Percentiles rank a stretch among this genome's conserved stretches.
phyloP scores from a whole-genome alignment of 1,140 invertebrate genomes.

The Drosophila gunungcola region DNA sequence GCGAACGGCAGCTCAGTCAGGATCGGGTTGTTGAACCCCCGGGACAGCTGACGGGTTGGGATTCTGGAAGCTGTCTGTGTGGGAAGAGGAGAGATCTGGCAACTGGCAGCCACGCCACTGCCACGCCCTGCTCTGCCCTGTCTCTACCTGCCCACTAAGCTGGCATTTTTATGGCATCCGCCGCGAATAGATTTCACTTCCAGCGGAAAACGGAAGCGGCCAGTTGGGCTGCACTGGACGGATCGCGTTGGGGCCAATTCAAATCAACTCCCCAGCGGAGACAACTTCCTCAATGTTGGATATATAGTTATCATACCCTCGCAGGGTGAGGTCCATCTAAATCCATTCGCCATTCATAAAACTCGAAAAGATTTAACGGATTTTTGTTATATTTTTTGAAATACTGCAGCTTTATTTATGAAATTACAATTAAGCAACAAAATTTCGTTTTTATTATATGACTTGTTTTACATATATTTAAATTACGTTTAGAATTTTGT shows the following conservation, averaged over 20 bases:
- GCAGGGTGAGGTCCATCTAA: background rate
- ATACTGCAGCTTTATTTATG: no score
- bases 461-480: no score
- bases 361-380: no score
- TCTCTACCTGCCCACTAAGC: slow-evolving; percentile 43
- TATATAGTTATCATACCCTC: slow-evolving; percentile 33
- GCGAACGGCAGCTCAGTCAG: slow-evolving; percentile 32
- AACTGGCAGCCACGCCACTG: slow-evolving; percentile 5
- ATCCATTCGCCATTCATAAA: background rate
- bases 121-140: slow-evolving; percentile 23
- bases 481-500: no score
- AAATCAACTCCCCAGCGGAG: slow-evolving; percentile 40
- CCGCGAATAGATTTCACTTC: slow-evolving; percentile 74
- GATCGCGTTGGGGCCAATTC: slow-evolving; percentile 25
- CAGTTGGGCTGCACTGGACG: slow-evolving; percentile 48
- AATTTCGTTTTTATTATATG: no score
- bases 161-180: slow-evolving; percentile 80
- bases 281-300: slow-evolving; percentile 73
- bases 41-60: slow-evolving; percentile 49
- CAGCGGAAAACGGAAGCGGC: slow-evolving; percentile 80
- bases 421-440: no score
- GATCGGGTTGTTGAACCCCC: slow-evolving; percentile 68
- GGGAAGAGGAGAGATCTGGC: slow-evolving; percentile 32
- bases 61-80: slow-evolving; percentile 32
- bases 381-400: no score